Conservation (phyloP, 2,888 invertebrate genomes). For the Aphodius granarius region DNA sequence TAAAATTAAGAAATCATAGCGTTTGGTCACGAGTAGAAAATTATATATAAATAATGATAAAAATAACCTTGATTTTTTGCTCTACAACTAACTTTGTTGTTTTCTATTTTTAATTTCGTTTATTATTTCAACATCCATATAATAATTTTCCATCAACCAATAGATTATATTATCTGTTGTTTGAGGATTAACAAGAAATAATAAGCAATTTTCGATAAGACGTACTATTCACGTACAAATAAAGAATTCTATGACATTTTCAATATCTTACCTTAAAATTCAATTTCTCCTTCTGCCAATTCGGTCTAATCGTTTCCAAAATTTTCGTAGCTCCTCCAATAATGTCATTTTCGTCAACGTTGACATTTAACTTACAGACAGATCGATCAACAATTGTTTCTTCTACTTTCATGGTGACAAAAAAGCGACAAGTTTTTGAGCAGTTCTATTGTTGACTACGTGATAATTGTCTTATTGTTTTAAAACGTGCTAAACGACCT, state of each 20-base stretch:
- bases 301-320: conserved; percentile 68
- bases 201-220: not conserved
- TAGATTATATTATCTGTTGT: not conserved
- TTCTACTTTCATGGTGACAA: not conserved
- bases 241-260: no score
- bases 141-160: not conserved
- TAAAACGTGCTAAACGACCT: no score
- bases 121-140: no score
- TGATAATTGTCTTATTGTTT: no score
- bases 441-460: not conserved
- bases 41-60: no score
- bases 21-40: no score
- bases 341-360: conserved; percentile 64
- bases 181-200: no score
- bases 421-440: not conserved
- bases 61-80: no score
- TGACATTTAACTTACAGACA: conserved; percentile 34
- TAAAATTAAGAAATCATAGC: no score
- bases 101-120: no score
- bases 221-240: no score
- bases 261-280: conserved; percentile 70
- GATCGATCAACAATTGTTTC: not conserved
- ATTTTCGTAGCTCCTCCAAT: conserved; percentile 68
- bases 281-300: conserved; percentile 67
- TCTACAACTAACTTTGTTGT: not conserved